A percentile compares a stretch with the other conserved stretches of the same genome.
Conservation (phyloP, 2,888 invertebrate genomes). For the Polydrusus tereticollis region DNA sequence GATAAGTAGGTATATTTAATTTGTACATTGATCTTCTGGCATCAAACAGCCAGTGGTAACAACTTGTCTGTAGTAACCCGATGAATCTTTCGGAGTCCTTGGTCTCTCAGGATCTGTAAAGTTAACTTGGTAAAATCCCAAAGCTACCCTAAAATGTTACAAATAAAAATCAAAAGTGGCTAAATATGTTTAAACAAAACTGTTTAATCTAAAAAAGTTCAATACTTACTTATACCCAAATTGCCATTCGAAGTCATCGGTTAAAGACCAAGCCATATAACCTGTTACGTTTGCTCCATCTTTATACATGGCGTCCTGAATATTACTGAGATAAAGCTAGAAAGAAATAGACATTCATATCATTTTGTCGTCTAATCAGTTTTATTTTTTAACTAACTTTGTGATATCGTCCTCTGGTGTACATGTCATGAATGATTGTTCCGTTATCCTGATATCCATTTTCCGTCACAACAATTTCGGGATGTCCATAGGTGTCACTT, state of each 20-base stretch:
- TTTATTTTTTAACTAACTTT: slow-evolving; percentile 11
- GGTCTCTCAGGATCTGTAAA: slow-evolving; percentile 19
- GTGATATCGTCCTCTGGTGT: slow-evolving; percentile 31
- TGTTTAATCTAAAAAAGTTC: neutral
- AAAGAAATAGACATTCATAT: neutral
- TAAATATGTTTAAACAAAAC: neutral
- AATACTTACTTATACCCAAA: slow-evolving; percentile 49
- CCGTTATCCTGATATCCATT: slow-evolving; percentile 29
- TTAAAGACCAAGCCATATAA: slow-evolving; percentile 54
- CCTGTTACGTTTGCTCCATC: slow-evolving; percentile 52
- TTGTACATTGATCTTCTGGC: neutral
- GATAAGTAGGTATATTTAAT: too few relatives aligned
- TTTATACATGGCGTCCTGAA: slow-evolving; percentile 47
- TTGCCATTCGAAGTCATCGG: slow-evolving; percentile 55
- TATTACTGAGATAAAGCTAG: slow-evolving; percentile 49
- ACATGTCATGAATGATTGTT: slow-evolving; percentile 60
- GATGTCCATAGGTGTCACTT: slow-evolving; percentile 45
- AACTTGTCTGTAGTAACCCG: slow-evolving; percentile 16
- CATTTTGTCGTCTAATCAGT: neutral
- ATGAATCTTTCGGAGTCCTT: slow-evolving; percentile 27
- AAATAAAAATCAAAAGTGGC: neutral
- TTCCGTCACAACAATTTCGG: slow-evolving; percentile 33
- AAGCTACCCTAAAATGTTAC: slow-evolving; percentile 55
- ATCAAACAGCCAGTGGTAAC: slow-evolving; percentile 19
- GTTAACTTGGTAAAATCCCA: slow-evolving; percentile 56